Conservation (phyloP, 1,140 invertebrate species). For the Dendrolimus punctatus region DNA sequence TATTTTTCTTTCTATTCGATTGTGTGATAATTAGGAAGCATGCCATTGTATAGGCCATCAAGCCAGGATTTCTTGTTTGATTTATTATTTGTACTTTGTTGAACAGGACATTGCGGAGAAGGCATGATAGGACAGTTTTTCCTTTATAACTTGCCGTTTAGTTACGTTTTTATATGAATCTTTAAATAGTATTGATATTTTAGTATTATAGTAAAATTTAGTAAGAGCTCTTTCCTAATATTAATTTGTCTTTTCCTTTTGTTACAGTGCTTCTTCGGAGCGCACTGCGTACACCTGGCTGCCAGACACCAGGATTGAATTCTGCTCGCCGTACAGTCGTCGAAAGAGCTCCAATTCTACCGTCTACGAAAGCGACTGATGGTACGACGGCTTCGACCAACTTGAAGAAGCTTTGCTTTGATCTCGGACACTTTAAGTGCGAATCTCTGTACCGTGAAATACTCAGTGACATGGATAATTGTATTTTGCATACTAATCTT, state of each 20-base stretch:
- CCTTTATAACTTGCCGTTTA: too few species aligned
- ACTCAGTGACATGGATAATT: conserved; percentile 9
- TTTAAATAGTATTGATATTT: too few species aligned
- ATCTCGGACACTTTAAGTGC: conserved; percentile 36
- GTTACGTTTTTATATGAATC: too few species aligned
- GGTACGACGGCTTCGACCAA: conserved; percentile 50
- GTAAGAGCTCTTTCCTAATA: neutral
- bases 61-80: too few species aligned
- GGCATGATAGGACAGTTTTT: too few species aligned
- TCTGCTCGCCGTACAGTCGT: conserved; percentile 55
- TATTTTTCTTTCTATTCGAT: too few species aligned
- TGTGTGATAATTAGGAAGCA: too few species aligned
- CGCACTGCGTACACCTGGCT: conserved; percentile 71
- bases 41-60: too few species aligned
- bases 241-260: conserved; percentile 18
- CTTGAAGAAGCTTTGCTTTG: conserved; percentile 60
- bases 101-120: too few species aligned
- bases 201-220: too few species aligned
- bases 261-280: conserved; percentile 65
- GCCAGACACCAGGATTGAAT: conserved; percentile 60
- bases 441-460: conserved; percentile 9
- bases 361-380: conserved; percentile 69
- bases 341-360: conserved; percentile 63
- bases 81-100: too few species aligned
- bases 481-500: neutral